These are phyloP conservation scores for Seriola quinqueradiata DNA, from an alignment of 2,113 vertebrate species.

Conservation along the genomic window DNA sequence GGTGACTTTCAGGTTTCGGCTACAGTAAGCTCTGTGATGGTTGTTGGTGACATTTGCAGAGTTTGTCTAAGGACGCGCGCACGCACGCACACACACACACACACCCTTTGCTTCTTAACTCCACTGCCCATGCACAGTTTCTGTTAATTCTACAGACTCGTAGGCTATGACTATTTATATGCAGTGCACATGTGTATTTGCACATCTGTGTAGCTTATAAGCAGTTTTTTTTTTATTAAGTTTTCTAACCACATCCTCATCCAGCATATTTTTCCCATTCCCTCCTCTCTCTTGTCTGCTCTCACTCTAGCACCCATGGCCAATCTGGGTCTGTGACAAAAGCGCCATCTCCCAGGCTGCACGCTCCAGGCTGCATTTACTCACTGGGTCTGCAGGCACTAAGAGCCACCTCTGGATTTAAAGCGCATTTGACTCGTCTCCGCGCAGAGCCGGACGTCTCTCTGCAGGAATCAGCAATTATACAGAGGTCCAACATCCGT, in stretches of 20 bases:
- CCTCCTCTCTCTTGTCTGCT: neutral
- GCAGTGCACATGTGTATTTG: neutral
- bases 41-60: neutral
- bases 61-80: neutral
- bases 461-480: constrained; percentile 45
- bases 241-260: neutral
- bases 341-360: constrained; percentile 69
- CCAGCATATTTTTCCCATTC: neutral
- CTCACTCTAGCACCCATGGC: constrained; percentile 33
- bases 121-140: neutral
- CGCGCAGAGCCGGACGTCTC: constrained; percentile 30
- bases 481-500: constrained; percentile 23
- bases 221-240: neutral
- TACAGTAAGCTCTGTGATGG: neutral
- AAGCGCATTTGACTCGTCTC: constrained; percentile 43
- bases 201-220: neutral
- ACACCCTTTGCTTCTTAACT: neutral
- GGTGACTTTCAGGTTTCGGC: constrained; percentile 15
- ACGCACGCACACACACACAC: no score
- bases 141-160: neutral
- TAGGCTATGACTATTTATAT: neutral
- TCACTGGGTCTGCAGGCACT: constrained; percentile 54
- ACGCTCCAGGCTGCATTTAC: constrained; percentile 56
- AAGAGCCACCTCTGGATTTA: constrained; percentile 62
- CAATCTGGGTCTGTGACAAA: constrained; percentile 66